phyloP scores from a whole-genome alignment of 2,113 vertebrate species.

The Campylorhamphus procurvoides region DNA sequence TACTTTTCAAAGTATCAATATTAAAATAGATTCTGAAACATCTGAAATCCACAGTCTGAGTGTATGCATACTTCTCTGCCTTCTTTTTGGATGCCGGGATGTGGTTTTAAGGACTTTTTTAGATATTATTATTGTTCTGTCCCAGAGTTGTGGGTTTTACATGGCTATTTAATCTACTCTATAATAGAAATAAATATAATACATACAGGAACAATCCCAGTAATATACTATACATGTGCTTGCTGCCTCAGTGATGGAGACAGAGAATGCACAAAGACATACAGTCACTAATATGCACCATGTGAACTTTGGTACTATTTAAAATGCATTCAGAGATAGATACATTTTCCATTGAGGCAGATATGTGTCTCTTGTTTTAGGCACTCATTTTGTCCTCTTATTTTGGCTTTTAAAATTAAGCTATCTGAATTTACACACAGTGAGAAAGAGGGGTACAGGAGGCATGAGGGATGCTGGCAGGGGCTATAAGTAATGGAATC shows the following conservation, averaged over 20 bases:
- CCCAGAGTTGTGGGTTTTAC: not conserved
- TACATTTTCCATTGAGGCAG: not conserved
- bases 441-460: not conserved
- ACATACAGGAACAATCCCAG: not conserved
- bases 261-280: not conserved
- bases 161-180: not conserved
- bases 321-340: not conserved
- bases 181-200: constrained; percentile 12
- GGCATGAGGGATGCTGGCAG: not conserved
- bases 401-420: constrained; percentile 13
- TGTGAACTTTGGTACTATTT: not conserved
- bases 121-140: not conserved
- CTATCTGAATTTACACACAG: not conserved
- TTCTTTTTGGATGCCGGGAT: not conserved
- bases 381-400: not conserved
- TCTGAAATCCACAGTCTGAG: not conserved
- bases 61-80: not conserved
- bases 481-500: not conserved
- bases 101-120: not conserved
- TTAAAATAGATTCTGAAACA: not conserved
- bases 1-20: constrained; percentile 15
- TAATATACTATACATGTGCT: not conserved
- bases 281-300: not conserved
- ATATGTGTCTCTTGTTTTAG: not conserved
- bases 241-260: not conserved